These are phyloP conservation scores for Pluvianellus socialis DNA, from an alignment of 2,113 vertebrate species.

Conservation along the genomic window DNA sequence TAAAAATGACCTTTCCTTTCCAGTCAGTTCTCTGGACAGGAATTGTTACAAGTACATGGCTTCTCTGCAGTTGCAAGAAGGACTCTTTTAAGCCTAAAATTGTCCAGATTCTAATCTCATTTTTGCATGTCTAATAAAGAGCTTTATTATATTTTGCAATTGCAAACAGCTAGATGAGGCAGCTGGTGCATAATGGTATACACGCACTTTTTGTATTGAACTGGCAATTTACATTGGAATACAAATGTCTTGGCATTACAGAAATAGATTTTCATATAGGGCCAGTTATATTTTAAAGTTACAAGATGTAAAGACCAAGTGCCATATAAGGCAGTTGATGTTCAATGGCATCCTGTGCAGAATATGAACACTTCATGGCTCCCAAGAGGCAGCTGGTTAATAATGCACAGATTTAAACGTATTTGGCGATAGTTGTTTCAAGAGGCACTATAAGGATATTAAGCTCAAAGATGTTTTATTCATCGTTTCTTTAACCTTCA, in stretches of 20 bases:
- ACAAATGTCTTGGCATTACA: conserved; percentile 30
- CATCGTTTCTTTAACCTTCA: conserved; percentile 26
- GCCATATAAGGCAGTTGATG: neutral
- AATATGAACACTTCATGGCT: neutral
- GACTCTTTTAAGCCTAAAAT: neutral
- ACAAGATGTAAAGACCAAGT: neutral
- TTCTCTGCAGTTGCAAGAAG: neutral
- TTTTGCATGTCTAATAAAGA: conserved; percentile 34
- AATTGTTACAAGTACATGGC: neutral
- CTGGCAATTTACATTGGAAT: conserved; percentile 15
- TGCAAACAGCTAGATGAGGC: conserved; percentile 41
- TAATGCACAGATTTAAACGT: conserved; percentile 15
- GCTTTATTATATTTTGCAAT: conserved; percentile 13
- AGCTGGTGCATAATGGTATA: conserved; percentile 46
- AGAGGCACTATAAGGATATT: neutral
- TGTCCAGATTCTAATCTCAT: neutral
- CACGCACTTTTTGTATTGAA: conserved; percentile 16
- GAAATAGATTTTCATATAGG: conserved; percentile 27
- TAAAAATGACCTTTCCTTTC: neutral
- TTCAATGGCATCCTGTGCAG: neutral
- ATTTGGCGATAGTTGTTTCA: neutral
- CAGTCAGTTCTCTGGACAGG: neutral
- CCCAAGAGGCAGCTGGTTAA: conserved; percentile 12
- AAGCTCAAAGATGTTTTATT: conserved; percentile 28
- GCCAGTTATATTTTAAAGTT: conserved; percentile 35